phyloP scores from a whole-genome alignment of 1,140 invertebrate genomes.

The Catajapyx aquilonaris region DNA sequence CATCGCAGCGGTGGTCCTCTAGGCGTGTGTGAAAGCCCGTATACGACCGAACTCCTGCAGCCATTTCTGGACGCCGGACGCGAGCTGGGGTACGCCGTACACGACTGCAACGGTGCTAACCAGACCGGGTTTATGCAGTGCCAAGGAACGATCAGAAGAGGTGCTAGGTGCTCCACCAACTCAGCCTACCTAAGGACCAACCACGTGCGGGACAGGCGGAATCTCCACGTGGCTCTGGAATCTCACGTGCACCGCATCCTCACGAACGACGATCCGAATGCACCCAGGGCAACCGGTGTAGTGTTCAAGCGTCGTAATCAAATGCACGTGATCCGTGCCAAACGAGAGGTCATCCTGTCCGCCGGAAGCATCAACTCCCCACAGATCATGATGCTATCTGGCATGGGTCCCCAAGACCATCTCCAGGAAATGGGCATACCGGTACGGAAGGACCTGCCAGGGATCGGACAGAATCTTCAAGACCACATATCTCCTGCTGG shows the following conservation, averaged over 20 bases:
- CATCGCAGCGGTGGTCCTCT: slow-evolving; percentile 15
- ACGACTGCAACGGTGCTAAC: slow-evolving; percentile 67
- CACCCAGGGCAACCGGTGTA: too few species aligned
- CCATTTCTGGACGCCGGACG: too few species aligned
- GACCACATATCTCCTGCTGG: slow-evolving; percentile 20
- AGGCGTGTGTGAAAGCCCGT: slow-evolving; percentile 33
- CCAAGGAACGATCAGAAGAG: background rate
- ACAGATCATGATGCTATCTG: slow-evolving; percentile 35
- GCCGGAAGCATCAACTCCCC: slow-evolving; percentile 33
- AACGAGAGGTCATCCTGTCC: slow-evolving; percentile 33
- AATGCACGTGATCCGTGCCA: too few species aligned
- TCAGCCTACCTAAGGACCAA: background rate
- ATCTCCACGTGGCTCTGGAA: background rate
- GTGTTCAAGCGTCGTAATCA: too few species aligned
- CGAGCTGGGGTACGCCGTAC: slow-evolving; percentile 56
- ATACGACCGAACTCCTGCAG: too few species aligned
- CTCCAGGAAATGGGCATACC: slow-evolving; percentile 19
- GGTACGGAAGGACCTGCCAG: slow-evolving; percentile 17
- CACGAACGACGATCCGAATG: too few species aligned
- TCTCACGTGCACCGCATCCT: too few species aligned
- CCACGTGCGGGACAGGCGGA: background rate
- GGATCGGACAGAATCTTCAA: slow-evolving; percentile 15
- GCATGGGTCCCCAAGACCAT: slow-evolving; percentile 29
- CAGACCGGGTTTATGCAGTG: too few species aligned
- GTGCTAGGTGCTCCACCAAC: background rate